These are phyloP conservation scores for Phalacrocorax carbo DNA, from an alignment of 2,113 vertebrate species.

Conservation along the genomic window DNA sequence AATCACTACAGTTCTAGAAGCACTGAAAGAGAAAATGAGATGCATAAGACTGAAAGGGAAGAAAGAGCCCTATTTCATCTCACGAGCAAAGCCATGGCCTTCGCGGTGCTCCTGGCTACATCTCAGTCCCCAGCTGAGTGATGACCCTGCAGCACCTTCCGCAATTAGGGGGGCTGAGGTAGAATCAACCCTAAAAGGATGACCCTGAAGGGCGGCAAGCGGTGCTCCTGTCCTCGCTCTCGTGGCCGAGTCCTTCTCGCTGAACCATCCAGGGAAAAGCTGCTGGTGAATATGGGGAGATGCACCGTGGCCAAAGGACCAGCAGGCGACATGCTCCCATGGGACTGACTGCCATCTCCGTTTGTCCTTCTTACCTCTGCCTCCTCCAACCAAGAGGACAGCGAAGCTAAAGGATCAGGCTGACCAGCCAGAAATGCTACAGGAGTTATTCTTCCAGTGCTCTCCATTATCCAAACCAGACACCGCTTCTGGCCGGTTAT, in stretches of 20 bases:
- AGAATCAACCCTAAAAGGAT: background rate
- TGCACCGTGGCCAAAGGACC: accelerated
- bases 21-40: background rate
- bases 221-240: accelerated
- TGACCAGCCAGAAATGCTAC: background rate
- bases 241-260: accelerated
- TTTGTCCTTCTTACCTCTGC: background rate
- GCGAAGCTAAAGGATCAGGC: background rate
- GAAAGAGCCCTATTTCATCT: background rate
- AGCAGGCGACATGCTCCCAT: accelerated
- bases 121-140: background rate
- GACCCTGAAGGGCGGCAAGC: background rate
- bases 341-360: accelerated
- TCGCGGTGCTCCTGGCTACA: background rate
- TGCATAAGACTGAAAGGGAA: background rate
- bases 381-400: accelerated
- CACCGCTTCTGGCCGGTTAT: background rate
- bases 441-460: background rate
- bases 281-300: background rate
- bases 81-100: accelerated
- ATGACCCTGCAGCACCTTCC: background rate
- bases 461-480: background rate
- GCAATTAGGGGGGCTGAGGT: background rate
- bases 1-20: conserved; percentile 14
- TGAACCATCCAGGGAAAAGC: background rate